Base-by-base conservation (phyloP, 2,888 invertebrate species). In the Polymixis flavicincta region DNA sequence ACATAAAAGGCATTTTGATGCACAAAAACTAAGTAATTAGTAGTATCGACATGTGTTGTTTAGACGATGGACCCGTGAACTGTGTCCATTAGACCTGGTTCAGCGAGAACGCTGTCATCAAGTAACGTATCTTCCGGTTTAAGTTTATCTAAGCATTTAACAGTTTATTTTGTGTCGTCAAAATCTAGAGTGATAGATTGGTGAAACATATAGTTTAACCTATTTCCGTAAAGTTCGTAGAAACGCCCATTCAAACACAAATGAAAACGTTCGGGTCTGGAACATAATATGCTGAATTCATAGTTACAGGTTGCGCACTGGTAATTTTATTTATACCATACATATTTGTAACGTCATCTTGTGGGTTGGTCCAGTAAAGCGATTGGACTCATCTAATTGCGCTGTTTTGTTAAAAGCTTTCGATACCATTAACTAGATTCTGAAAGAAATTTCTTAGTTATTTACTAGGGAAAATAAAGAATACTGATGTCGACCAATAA, bases 351-450 rank as follows among this genome's bases (percentile, higher is more conserved):
- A 54, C 13, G 2, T n/a, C n/a, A n/a, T 0, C 59, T 2, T 59
- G 13, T 32, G 19, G 19, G 19, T 59, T 32, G 48, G 45, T 28
- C 11, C 25, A 48, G 13, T 50, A 28, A 71, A 13, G 17, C 55
- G 48, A 48, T 45, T 55, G n/a, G 2, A 25, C 7, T 28, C 19
- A 54, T n/a, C 32, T 25, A 32, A 75, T n/a, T 57, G 63, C 57
- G 50, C 6, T 57, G 50, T 64, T 71, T 59, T 64, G 64, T 52
- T 65, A 25, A 60, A 61, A 64, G 74, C 28, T 57, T 42, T 57
- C 19, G 8, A 32, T 57, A n/a, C 25, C 61, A 71, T 45, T 57
- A 64, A 32, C 50, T 37, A 59, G 11, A 45, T 28, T n/a, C 45
- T 45, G 7, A 28, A 73, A 61, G 11, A n/a, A 8, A 17, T 28